Percentiles rank a stretch among this genome's conserved stretches.
These are phyloP conservation scores for Antennarius maculatus DNA, from an alignment of 2,797 vertebrate genomes.

Conservation along the genomic window DNA sequence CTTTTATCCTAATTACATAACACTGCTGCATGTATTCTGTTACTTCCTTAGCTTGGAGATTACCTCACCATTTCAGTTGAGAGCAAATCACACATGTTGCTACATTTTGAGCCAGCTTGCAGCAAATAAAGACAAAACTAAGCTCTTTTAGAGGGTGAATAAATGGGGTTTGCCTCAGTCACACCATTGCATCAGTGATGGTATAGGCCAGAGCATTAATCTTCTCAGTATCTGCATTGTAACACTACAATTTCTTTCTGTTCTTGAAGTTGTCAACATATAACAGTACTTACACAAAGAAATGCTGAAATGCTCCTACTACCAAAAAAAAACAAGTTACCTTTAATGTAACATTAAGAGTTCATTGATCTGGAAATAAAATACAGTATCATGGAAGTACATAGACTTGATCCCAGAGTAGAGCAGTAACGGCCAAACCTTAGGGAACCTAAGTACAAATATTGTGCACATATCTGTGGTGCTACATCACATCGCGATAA, in stretches of 20 bases:
- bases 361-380: conserved; percentile 25
- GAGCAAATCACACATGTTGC: conserved; percentile 16
- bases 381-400: conserved; percentile 2
- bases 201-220: neutral
- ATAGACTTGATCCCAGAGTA: neutral
- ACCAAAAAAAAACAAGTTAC: conserved; percentile 31
- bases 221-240: neutral
- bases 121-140: conserved; percentile 6
- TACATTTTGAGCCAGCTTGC: conserved; percentile 21
- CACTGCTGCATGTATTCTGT: no score
- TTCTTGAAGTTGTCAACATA: neutral
- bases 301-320: conserved; percentile 8
- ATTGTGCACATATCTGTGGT: neutral
- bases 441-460: conserved; percentile 12
- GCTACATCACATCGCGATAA: conserved; percentile 4
- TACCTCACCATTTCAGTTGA: neutral
- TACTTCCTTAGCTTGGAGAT: neutral
- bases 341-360: conserved; percentile 65
- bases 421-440: neutral
- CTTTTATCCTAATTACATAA: no score
- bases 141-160: conserved; percentile 1
- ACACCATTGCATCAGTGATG: neutral
- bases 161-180: neutral
- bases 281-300: conserved; percentile 6
- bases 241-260: neutral